These are phyloP conservation scores for Villa cingulata DNA, from an alignment of 2,888 invertebrate genomes.

Conservation along the genomic window DNA sequence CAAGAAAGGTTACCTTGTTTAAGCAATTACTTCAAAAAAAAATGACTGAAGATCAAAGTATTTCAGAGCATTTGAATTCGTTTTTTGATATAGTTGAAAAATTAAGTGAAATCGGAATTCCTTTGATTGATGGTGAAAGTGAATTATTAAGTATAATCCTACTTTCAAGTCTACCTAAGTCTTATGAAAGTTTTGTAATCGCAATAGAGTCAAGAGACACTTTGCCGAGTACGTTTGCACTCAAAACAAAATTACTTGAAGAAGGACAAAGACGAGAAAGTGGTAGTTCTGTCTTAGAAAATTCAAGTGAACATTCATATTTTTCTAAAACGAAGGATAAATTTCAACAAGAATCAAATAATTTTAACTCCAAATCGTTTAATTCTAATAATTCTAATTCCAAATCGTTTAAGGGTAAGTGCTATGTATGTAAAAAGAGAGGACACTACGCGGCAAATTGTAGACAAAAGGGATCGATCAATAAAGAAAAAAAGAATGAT, in stretches of 20 bases:
- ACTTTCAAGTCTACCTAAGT: slow-evolving; percentile 13
- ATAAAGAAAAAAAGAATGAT: background rate
- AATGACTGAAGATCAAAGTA: slow-evolving; percentile 5
- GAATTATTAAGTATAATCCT: slow-evolving; percentile 13
- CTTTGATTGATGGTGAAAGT: slow-evolving; percentile 6
- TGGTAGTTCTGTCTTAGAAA: background rate
- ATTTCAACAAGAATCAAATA: background rate
- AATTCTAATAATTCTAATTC: too few relatives aligned
- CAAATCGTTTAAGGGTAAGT: background rate
- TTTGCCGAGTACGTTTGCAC: slow-evolving; percentile 5
- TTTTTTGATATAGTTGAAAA: slow-evolving; percentile 10
- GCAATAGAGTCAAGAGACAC: slow-evolving; percentile 14
- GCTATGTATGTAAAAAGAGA: slow-evolving; percentile 7
- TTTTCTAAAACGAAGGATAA: slow-evolving; percentile 1
- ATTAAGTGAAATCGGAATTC: slow-evolving; percentile 9
- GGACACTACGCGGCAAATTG: slow-evolving; percentile 5
- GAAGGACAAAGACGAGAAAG: slow-evolving; percentile 8
- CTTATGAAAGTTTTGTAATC: slow-evolving; percentile 13
- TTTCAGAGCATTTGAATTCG: slow-evolving; percentile 11
- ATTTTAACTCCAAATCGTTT: too few relatives aligned
- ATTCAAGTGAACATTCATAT: slow-evolving; percentile 4
- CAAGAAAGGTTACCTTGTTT: slow-evolving; percentile 12
- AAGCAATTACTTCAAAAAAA: slow-evolving; percentile 7
- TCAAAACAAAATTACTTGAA: slow-evolving; percentile 10
- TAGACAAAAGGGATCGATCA: background rate